Percentiles rank a stretch among this genome's conserved stretches.
phyloP scores from a whole-genome alignment of 2,888 invertebrate species.

The Harpagoxenus sublaevis region DNA sequence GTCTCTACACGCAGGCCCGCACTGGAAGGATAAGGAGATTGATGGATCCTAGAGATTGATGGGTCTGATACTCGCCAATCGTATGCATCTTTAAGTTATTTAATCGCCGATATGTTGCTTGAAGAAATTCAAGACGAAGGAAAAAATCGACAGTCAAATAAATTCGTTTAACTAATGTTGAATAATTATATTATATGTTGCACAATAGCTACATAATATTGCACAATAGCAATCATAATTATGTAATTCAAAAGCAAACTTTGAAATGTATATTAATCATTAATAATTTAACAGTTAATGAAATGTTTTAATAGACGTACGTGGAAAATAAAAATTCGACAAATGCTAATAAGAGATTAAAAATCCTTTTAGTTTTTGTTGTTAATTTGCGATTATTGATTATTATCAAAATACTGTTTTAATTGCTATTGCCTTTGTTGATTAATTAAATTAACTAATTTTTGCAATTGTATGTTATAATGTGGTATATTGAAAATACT shows the following conservation, averaged over 20 bases:
- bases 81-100: constrained; percentile 13
- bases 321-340: not conserved
- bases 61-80: not conserved
- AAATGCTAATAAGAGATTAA: not conserved
- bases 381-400: not conserved
- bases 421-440: not conserved
- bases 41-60: constrained; percentile 41
- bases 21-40: constrained; percentile 40
- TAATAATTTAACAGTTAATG: not conserved
- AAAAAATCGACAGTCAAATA: not conserved
- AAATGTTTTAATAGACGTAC: not conserved
- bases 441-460: not conserved
- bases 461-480: not conserved
- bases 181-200: not conserved
- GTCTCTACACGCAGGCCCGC: constrained; percentile 45
- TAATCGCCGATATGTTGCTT: not conserved
- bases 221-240: not conserved
- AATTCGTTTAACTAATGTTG: not conserved
- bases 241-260: not conserved
- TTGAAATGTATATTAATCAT: constrained; percentile 1
- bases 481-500: not conserved
- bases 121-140: not conserved
- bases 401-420: not conserved
- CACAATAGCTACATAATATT: not conserved
- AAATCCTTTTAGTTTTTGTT: not conserved